These are phyloP conservation scores for Cephus sareptanus DNA, from an alignment of 2,888 invertebrate species.

Conservation along the genomic window DNA sequence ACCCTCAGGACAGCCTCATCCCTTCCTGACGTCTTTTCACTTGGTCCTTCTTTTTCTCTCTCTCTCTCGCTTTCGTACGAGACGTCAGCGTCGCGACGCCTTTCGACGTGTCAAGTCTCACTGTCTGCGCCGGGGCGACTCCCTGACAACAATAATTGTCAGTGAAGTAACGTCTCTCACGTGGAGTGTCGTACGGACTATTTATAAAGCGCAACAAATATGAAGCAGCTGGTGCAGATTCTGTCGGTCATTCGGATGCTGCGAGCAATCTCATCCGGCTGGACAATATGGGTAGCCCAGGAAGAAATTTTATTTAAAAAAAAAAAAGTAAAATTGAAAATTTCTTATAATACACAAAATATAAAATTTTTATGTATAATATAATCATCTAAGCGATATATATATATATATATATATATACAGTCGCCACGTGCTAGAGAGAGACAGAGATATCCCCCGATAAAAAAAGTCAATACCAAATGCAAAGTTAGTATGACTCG, in stretches of 20 bases:
- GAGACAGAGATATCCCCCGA: neutral
- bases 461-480: neutral
- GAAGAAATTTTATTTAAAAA: neutral
- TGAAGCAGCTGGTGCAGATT: slow-evolving; percentile 64
- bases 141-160: slow-evolving; percentile 64
- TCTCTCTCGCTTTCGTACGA: slow-evolving; percentile 12
- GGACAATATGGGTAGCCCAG: neutral
- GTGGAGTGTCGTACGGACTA: slow-evolving; percentile 36
- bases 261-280: neutral
- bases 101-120: slow-evolving; percentile 60
- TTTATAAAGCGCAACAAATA: slow-evolving; percentile 61
- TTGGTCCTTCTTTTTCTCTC: slow-evolving; percentile 49
- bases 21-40: slow-evolving; percentile 38
- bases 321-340: neutral
- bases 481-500: neutral
- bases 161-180: slow-evolving; percentile 55
- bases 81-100: slow-evolving; percentile 53
- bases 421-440: no score
- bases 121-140: slow-evolving; percentile 49
- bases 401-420: neutral
- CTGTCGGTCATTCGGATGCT: slow-evolving; percentile 18
- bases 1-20: slow-evolving; percentile 36
- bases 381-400: neutral
- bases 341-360: neutral
- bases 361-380: neutral